Conservation (phyloP, 2,113 vertebrate genomes). For the Apeltes quadracus region DNA sequence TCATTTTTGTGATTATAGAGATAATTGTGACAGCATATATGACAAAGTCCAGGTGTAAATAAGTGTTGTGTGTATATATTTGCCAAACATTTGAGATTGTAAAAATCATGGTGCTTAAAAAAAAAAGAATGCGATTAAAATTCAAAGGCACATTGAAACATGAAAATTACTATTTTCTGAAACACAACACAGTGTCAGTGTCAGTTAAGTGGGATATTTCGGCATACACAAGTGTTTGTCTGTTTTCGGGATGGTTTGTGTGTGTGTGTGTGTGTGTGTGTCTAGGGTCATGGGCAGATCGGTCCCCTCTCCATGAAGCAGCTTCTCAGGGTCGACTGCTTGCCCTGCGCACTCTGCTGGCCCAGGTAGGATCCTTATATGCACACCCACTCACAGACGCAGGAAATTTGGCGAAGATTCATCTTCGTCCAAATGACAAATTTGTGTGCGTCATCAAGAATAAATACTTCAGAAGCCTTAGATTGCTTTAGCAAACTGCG, state of each 20-base stretch:
- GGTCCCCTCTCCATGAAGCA: constrained; percentile 94
- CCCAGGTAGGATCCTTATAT: constrained; percentile 81
- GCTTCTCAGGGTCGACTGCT: constrained; percentile 95
- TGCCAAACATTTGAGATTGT: not conserved
- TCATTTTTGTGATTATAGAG: too few species aligned
- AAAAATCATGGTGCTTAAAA: not conserved
- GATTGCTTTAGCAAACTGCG: not conserved
- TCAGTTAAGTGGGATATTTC: not conserved
- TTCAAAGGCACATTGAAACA: not conserved
- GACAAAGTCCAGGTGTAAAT: too few species aligned
- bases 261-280: not conserved
- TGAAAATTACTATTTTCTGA: too few species aligned
- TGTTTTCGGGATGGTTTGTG: not conserved
- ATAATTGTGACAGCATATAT: too few species aligned
- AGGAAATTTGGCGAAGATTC: not conserved
- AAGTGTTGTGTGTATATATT: too few species aligned
- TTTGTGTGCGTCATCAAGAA: not conserved
- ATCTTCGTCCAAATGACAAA: not conserved
- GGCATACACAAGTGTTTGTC: not conserved
- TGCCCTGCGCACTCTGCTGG: constrained; percentile 89
- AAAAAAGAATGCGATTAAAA: not conserved
- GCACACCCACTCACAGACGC: not conserved
- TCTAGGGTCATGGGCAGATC: constrained; percentile 95
- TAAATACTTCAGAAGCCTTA: not conserved
- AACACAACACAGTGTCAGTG: not conserved